Evolutionary conservation across 1,140 invertebrate species (phyloP), one percentile per base, ranked within the genome.

Genomic region (Pygmarrhopalites habei): DNA sequence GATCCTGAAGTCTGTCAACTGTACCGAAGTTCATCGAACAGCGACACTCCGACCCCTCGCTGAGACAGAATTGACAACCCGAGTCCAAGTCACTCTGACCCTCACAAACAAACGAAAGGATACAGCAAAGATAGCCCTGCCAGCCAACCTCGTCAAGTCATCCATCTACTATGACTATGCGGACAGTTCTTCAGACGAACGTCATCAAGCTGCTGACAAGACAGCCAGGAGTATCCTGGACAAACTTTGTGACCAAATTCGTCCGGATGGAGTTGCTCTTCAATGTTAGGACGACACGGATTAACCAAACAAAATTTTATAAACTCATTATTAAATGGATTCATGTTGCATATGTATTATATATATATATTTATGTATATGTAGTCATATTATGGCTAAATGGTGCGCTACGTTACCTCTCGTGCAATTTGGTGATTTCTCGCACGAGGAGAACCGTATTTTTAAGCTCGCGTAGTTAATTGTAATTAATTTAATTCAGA

Each of bases 121-220:
- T 15, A 21, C 46, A 7, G 7, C 7, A 7, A 55, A 55, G 51
- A 5, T 55, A 5, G 7, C 7, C 47, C 14, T 28, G 7, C 51
- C 51, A 10, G 17, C 7, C 10, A 23, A 19, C 46, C 19, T 49
- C 7, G 14, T 23, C 46, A 49, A 81, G 1, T 82, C 81, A 39
- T 82, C 83, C 0, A 78, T 89, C 39, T 81, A 88, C 61, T 90
- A 87, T 72, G 85, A 89, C 61, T 82, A 81, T 53, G 83, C 85
- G 0, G 83, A 86, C 72, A 78, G 77, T 0, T 17, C 15, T 14
- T 21, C 43, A 53, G 56, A 5, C 17, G 28, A 14, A 78, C 80
- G 1, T 71, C 69, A 46, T 72, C 75, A 0, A 71, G 26, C 51
- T 28, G 10, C 77, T 1, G 78, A 79, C 29, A 80, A 77, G 19